These are phyloP conservation scores for Brachyopa scutellaris DNA, from an alignment of 2,888 invertebrate genomes.

Conservation along the genomic window DNA sequence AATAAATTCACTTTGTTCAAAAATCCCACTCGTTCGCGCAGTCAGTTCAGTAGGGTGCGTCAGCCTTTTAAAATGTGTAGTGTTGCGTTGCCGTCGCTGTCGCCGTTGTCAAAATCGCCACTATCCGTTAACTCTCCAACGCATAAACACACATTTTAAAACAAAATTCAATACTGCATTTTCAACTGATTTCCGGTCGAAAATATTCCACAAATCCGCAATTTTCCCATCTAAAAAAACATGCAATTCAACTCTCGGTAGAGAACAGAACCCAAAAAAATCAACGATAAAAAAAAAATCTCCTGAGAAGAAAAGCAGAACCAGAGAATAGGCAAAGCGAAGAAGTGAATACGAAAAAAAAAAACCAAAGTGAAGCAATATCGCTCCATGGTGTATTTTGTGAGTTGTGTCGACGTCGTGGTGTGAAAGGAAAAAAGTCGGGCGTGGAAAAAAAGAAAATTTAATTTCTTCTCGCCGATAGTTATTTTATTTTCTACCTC, in stretches of 20 bases:
- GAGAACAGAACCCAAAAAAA: constrained; percentile 44
- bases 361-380: constrained; percentile 63
- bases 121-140: constrained; percentile 34
- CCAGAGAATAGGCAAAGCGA: constrained; percentile 57
- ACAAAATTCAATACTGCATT: constrained; percentile 5
- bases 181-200: constrained; percentile 12
- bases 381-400: constrained; percentile 64
- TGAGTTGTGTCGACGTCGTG: constrained; percentile 50
- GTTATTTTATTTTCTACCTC: constrained; percentile 5
- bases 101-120: constrained; percentile 30
- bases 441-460: constrained; percentile 71
- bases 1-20: constrained; percentile 66
- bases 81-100: constrained; percentile 33
- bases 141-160: constrained; percentile 13
- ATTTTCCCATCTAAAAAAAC: constrained; percentile 19
- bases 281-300: constrained; percentile 18
- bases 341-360: constrained; percentile 21
- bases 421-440: constrained; percentile 69
- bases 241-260: constrained; percentile 18
- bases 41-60: constrained; percentile 72
- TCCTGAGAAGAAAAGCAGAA: constrained; percentile 35
- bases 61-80: constrained; percentile 65
- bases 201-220: constrained; percentile 13
- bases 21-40: constrained; percentile 53
- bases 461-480: constrained; percentile 46